These are phyloP conservation scores for Agrotis segetum DNA, from an alignment of 2,888 invertebrate genomes.

Conservation along the genomic window DNA sequence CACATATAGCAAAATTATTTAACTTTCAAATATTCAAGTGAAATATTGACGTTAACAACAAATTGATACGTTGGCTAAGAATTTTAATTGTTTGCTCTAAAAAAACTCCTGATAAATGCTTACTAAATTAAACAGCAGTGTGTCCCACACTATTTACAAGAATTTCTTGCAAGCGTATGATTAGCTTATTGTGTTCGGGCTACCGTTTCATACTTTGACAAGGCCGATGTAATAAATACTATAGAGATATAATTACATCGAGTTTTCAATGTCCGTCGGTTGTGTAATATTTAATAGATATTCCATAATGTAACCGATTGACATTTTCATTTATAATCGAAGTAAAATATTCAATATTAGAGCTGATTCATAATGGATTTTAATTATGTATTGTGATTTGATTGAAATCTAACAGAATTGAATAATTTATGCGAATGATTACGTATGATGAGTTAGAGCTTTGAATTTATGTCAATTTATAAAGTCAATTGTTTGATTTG, in stretches of 20 bases:
- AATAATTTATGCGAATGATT: slow-evolving; percentile 49
- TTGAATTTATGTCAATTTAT: slow-evolving; percentile 9
- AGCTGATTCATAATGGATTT: slow-evolving; percentile 61
- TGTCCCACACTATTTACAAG: slow-evolving; percentile 71
- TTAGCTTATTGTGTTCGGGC: slow-evolving; percentile 86
- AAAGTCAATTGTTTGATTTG: neutral
- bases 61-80: too few relatives aligned
- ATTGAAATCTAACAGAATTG: slow-evolving; percentile 56
- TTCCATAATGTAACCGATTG: slow-evolving; percentile 70
- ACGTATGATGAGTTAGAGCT: slow-evolving; percentile 22
- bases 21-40: too few relatives aligned
- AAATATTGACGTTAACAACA: neutral
- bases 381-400: slow-evolving; percentile 60
- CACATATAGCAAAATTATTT: too few relatives aligned
- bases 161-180: slow-evolving; percentile 80
- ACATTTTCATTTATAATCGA: slow-evolving; percentile 65
- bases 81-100: neutral
- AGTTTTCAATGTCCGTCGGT: slow-evolving; percentile 65
- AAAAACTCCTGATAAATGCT: slow-evolving; percentile 17
- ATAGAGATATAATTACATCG: slow-evolving; percentile 81
- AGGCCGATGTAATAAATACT: slow-evolving; percentile 81
- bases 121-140: slow-evolving; percentile 55
- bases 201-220: slow-evolving; percentile 86
- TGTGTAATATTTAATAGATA: slow-evolving; percentile 70
- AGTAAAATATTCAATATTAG: slow-evolving; percentile 69